phyloP scores from a whole-genome alignment of 2,113 vertebrate genomes.

The Rostratula benghalensis region DNA sequence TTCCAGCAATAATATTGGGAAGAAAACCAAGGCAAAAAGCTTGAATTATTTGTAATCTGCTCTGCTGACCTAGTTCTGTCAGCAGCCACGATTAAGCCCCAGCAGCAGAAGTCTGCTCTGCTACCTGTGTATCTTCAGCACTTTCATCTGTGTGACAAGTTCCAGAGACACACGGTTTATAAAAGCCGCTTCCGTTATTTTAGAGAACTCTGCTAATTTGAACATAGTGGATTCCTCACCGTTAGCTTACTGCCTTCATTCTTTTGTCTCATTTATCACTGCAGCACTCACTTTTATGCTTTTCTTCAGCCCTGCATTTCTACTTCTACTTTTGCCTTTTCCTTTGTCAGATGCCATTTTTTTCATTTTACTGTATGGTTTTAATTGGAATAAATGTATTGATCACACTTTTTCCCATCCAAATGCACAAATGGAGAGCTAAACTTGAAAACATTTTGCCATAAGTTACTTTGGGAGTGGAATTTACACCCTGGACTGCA shows the following conservation, averaged over 20 bases:
- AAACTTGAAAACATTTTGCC: not conserved
- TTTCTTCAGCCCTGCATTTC: not conserved
- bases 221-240: not conserved
- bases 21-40: not conserved
- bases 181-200: not conserved
- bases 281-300: not conserved
- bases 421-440: not conserved
- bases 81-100: not conserved
- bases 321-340: not conserved
- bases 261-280: not conserved
- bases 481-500: not conserved
- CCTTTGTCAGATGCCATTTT: not conserved
- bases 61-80: constrained; percentile 46
- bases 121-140: not conserved
- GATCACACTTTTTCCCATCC: not conserved
- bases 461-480: not conserved
- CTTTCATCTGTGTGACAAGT: not conserved
- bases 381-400: not conserved
- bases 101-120: not conserved
- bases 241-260: not conserved
- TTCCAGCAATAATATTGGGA: not conserved
- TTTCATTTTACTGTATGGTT: not conserved
- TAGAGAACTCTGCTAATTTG: not conserved
- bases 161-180: not conserved
- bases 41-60: not conserved